Evolutionary conservation across 2,113 vertebrate genomes (phyloP), one percentile per base, ranked within the genome.

Genomic region (Leucopsar rothschildi): DNA sequence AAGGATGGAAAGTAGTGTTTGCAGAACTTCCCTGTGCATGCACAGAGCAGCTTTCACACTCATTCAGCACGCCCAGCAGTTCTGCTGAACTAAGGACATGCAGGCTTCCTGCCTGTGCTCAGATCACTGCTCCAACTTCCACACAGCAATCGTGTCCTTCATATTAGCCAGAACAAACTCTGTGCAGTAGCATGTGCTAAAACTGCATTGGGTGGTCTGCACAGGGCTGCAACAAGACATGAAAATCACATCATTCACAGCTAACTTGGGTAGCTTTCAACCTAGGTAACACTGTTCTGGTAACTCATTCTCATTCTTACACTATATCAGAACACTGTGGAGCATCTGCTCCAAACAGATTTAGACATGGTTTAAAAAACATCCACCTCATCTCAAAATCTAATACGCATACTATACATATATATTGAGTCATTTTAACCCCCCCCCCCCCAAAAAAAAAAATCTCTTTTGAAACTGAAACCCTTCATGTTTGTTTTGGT

Each of bases 401-500:
- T 63, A 68, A 57, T 12, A 57, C 17, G 57, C 70, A 76, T 61
- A 53, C 10, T 72, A 60, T 8, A 64, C 4, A 33, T 68, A 12
- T 33, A 68, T 31, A 4, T 52, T 63, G 82, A 64, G 20, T 65
- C 15, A 24, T 72, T 69, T 66, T 69, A 89, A 39, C 19, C 13
- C 2, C 9, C 55, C 31, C 9, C 35, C 35, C 35, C n/a, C n/a
- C n/a, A n/a, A n/a, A 35, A 35, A 3, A 24, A 45, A 90, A 31
- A 33, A 8, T 3, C 12, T 57, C 22, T 78, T 80, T 71, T 56
- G 50, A 75, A 57, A 45, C 39, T 79, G 57, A 82, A 92, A 52
- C 5, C 18, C 21, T 75, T 91, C 39, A 37, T 70, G 47, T 94
- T 96, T 91, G 59, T 92, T 95, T 92, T 93, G 69, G 73, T 89